phyloP scores from a whole-genome alignment of 2,888 invertebrate genomes.

The Stenoptilia bipunctidactyla region DNA sequence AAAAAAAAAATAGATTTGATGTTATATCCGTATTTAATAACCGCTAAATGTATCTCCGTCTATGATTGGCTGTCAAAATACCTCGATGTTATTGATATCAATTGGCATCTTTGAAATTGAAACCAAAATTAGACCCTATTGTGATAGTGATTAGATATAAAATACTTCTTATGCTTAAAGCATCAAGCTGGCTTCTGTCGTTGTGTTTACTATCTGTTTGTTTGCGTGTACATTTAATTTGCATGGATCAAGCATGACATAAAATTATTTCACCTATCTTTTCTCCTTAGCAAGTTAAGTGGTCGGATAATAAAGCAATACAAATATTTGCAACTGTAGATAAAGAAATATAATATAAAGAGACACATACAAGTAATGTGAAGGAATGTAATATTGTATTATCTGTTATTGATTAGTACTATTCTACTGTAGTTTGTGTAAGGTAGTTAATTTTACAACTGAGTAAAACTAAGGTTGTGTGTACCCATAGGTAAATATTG shows the following conservation, averaged over 20 bases:
- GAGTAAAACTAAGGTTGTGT: too few relatives aligned
- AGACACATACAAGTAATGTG: too few relatives aligned
- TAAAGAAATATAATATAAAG: too few relatives aligned
- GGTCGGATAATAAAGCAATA: constrained; percentile 25
- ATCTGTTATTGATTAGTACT: too few relatives aligned
- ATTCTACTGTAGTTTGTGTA: background rate
- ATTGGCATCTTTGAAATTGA: background rate
- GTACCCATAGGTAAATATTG: too few relatives aligned
- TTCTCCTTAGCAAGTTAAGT: constrained; percentile 33
- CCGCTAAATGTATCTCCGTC: constrained; percentile 34
- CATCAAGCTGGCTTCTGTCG: constrained; percentile 57
- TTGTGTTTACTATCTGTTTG: constrained; percentile 59
- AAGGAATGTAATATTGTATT: too few relatives aligned
- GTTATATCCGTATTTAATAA: constrained; percentile 47
- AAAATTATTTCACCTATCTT: constrained; percentile 44
- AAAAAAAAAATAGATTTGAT: constrained; percentile 31
- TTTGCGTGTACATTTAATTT: constrained; percentile 67
- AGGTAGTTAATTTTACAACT: background rate
- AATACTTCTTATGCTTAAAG: constrained; percentile 44
- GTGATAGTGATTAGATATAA: constrained; percentile 46
- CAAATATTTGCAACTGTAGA: too few relatives aligned
- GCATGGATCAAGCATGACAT: constrained; percentile 65
- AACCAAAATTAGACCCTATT: constrained; percentile 39
- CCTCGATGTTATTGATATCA: background rate
- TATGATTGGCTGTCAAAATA: constrained; percentile 47